A percentile compares a stretch with the other conserved stretches of the same genome.
These are phyloP conservation scores for Cyclura pinguis DNA, from an alignment of 2,797 vertebrate genomes.

Conservation along the genomic window DNA sequence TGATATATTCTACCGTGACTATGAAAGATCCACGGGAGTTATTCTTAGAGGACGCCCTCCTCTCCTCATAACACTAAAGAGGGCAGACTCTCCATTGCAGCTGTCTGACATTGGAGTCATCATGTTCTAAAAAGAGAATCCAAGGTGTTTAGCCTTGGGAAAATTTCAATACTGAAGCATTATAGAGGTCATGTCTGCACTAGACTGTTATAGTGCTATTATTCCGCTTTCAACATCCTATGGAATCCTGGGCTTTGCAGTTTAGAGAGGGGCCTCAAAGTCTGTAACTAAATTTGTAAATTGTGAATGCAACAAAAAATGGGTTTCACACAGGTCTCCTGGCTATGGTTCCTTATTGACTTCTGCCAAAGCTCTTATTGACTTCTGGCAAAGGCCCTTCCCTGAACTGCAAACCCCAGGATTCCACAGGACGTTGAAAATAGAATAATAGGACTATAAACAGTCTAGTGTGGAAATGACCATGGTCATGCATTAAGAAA, in stretches of 20 bases:
- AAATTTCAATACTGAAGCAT: neutral
- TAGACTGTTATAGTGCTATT: no score
- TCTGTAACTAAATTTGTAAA: neutral
- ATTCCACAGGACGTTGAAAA: no score
- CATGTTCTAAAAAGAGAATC: constrained; percentile 17
- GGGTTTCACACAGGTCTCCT: neutral
- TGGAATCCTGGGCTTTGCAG: no score
- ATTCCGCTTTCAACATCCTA: no score
- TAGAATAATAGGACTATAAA: no score
- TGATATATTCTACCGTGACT: constrained; percentile 43
- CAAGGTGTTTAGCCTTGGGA: constrained; percentile 1
- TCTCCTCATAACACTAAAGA: neutral
- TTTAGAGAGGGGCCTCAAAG: no score
- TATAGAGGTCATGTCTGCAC: neutral
- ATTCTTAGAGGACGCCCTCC: neutral
- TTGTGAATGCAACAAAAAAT: neutral
- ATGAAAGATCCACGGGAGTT: constrained; percentile 16
- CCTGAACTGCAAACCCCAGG: no score
- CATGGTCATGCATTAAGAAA: neutral
- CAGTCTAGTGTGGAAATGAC: no score
- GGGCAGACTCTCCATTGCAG: constrained; percentile 32
- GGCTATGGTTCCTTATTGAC: neutral
- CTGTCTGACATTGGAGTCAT: neutral
- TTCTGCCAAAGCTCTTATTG: neutral
- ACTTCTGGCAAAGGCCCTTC: no score